Conservation (phyloP, 2,113 vertebrate species). For the Uria aalge region DNA sequence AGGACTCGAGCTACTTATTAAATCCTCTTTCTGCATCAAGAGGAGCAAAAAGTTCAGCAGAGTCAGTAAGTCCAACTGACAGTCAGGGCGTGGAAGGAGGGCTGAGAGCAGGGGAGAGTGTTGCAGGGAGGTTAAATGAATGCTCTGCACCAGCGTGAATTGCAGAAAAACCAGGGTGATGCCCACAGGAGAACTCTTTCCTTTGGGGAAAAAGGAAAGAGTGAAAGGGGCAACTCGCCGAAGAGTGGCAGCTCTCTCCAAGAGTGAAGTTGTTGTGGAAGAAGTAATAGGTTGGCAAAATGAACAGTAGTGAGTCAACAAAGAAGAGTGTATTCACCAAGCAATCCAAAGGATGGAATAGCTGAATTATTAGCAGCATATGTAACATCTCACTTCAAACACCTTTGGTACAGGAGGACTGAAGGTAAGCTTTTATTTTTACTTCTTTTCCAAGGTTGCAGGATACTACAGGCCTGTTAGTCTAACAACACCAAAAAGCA, state of each 20-base stretch:
- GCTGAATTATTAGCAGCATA: background rate
- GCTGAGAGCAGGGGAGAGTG: background rate
- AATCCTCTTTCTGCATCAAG: background rate
- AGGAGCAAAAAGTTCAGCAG: background rate
- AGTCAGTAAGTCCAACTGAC: background rate
- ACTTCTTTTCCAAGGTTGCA: background rate
- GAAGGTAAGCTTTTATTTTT: background rate
- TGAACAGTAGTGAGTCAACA: background rate
- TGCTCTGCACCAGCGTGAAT: background rate
- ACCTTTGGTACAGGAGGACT: background rate
- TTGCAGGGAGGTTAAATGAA: background rate
- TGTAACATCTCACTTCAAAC: background rate
- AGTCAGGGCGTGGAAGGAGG: background rate
- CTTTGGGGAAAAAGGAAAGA: background rate
- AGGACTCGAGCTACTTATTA: background rate
- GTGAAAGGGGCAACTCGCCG: background rate
- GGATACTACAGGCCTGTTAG: background rate
- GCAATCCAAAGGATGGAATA: background rate
- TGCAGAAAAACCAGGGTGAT: background rate
- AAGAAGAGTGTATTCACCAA: background rate
- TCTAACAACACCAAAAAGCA: background rate
- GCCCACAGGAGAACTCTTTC: too few species aligned
- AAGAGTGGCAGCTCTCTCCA: too few species aligned
- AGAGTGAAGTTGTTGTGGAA: background rate
- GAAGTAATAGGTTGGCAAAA: background rate